phyloP scores from a whole-genome alignment of 2,113 vertebrate species.

The Phylloscopus trochilus region DNA sequence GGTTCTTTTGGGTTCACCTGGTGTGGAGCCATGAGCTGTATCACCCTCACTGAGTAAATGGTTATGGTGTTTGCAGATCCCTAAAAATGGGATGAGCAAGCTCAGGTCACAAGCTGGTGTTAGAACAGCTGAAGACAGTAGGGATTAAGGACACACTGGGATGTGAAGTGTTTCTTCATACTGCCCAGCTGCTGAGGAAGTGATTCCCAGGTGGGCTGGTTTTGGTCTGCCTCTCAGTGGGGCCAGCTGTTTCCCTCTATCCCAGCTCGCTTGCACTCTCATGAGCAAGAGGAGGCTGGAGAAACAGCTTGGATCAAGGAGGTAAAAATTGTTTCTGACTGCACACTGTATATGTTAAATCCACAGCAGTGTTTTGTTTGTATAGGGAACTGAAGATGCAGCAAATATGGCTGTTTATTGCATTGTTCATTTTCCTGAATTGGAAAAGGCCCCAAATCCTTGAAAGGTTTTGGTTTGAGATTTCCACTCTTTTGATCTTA shows the following conservation, averaged over 20 bases:
- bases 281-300: neutral
- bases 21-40: neutral
- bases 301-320: neutral
- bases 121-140: neutral
- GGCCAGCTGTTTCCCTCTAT: neutral
- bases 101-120: neutral
- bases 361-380: neutral
- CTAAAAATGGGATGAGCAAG: neutral
- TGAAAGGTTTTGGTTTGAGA: neutral
- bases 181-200: neutral
- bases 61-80: neutral
- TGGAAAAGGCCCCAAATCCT: neutral
- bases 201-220: neutral
- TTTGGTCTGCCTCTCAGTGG: neutral
- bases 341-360: neutral
- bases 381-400: neutral
- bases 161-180: neutral
- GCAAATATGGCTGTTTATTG: neutral
- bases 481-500: neutral
- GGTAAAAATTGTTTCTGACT: neutral
- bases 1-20: neutral
- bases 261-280: fast-evolving
- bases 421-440: neutral
- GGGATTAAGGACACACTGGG: neutral
- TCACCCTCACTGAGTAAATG: neutral